Percentiles rank a stretch among this genome's conserved stretches.
Conservation (phyloP, 23 tunicate species). For the Ciona savignyi region DNA sequence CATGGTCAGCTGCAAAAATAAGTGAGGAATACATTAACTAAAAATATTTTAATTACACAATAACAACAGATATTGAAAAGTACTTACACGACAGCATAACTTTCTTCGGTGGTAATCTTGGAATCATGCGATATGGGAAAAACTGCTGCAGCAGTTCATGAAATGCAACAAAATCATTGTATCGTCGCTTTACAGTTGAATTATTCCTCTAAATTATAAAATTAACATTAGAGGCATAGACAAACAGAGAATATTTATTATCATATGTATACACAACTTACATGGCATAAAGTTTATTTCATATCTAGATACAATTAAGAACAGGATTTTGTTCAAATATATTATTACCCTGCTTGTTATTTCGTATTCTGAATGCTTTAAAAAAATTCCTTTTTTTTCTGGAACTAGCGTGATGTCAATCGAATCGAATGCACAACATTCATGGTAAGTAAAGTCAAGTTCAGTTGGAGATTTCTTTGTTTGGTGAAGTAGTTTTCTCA, state of each 20-base stretch:
- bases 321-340: background rate
- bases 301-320: too few species aligned
- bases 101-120: conserved; percentile 89
- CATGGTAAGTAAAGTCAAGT: conserved; percentile 30
- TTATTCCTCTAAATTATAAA: conserved; percentile 26
- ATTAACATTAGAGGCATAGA: background rate
- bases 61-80: background rate
- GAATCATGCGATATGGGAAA: conserved; percentile 80
- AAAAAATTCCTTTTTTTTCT: conserved; percentile 90
- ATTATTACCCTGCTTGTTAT: conserved; percentile 60
- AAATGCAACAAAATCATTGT: conserved; percentile 87
- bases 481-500: conserved; percentile 23
- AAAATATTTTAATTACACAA: background rate
- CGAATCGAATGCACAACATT: conserved; percentile 38
- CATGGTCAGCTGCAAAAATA: conserved; percentile 65
- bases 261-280: too few species aligned
- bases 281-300: too few species aligned
- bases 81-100: conserved; percentile 53
- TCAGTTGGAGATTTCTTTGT: conserved; percentile 50
- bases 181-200: conserved; percentile 71
- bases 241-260: too few species aligned
- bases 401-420: conserved; percentile 62
- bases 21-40: background rate
- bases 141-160: conserved; percentile 72
- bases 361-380: conserved; percentile 92